Base-by-base conservation (phyloP, 2,888 invertebrate genomes). In the Drosophila greeni region DNA sequence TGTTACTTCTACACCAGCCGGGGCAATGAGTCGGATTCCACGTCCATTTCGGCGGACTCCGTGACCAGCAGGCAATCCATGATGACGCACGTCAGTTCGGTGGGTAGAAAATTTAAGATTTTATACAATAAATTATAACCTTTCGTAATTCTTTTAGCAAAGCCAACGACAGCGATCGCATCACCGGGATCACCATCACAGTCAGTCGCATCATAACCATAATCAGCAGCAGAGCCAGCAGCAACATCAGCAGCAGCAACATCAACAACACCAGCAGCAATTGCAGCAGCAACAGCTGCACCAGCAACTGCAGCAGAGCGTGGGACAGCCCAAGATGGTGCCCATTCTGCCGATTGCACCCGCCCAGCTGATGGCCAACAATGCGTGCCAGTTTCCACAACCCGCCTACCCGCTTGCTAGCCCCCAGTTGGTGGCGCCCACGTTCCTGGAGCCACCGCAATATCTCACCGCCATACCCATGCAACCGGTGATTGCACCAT, bases 41-140 rank as follows among this genome's bases (percentile, higher is more conserved):
- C 92, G 0, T 94, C 94, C 0, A 87, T 93, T 68, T 94, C 94
- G 0, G 92, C 92, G 0, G 93, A 93, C 56, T 94, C 94, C 0
- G 91, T 91, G 1, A 90, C 91, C 1, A 93, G 93, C 16, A 90
- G 91, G 42, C 90, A 91, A 52, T 91, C 91, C 0, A 83, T 89
- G 40, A 84, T 90, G 77, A 90, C 89, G 5, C 90, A 90, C 54
- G 85, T 88, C 49, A 90, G 89, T 66, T 85, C 89, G 82, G 91
- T 91, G 84, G 87, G 88, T 82, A 36, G 14, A 14, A 14, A 12
- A 14, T 37, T 12, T 0, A 3, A 9, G 3, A 18, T 3, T 18
- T 18, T 18, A 6, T 12, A 37, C 6, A 6, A 3, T 6, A 12
- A 39, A 12, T 18, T 16, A 7, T 20, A 5, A 39, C 2, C 3